These are phyloP conservation scores for Orycteropus afer DNA, from an alignment of 2,113 vertebrate species.

Conservation along the genomic window DNA sequence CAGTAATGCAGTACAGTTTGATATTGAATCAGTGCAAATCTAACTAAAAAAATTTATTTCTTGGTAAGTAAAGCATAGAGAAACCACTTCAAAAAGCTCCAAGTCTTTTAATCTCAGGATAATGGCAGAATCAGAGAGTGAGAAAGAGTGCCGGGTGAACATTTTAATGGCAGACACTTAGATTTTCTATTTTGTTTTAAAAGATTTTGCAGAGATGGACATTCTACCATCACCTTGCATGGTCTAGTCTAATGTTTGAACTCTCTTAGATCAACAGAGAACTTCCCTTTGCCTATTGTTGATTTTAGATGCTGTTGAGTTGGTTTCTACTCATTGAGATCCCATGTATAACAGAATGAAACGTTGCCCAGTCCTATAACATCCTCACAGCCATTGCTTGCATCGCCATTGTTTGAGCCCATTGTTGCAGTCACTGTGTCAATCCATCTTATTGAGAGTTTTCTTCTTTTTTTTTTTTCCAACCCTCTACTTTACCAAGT, in stretches of 20 bases:
- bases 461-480: too few species aligned
- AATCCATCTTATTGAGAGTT: too few species aligned
- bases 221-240: neutral
- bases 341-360: neutral
- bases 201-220: neutral
- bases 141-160: neutral
- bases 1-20: neutral
- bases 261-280: neutral
- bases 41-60: neutral
- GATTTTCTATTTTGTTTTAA: slow-evolving; percentile 10
- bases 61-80: neutral
- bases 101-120: neutral
- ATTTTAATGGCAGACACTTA: neutral
- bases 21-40: slow-evolving; percentile 1
- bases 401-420: neutral
- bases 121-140: neutral
- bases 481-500: too few species aligned
- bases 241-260: slow-evolving; percentile 12
- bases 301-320: neutral
- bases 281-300: neutral
- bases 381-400: too few species aligned
- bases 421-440: neutral
- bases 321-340: neutral
- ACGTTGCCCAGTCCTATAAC: neutral
- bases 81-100: neutral